Evolutionary conservation across 2,113 vertebrate genomes (phyloP).

Genomic region (Coturnix japonica): DNA sequence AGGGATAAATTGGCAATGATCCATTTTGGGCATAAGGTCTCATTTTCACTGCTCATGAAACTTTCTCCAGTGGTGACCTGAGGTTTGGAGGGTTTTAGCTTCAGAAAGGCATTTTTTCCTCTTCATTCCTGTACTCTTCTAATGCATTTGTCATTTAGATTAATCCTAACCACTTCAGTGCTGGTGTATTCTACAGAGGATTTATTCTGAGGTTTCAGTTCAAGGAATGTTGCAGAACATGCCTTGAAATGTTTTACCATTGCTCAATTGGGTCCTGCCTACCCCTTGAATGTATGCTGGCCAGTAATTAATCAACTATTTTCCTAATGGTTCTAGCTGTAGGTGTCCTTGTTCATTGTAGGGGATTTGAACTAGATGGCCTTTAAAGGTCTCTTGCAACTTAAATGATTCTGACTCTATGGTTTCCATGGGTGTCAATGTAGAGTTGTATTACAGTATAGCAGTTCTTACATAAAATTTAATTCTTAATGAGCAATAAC

Average conservation of each 20-base stretch:
- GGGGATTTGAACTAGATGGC: too few relatives aligned
- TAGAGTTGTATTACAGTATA: background rate
- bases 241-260: background rate
- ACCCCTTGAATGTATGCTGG: background rate
- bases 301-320: background rate
- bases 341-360: too few relatives aligned
- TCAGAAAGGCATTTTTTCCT: background rate
- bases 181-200: fast-evolving
- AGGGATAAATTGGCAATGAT: background rate
- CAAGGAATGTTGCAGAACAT: background rate
- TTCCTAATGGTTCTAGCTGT: background rate
- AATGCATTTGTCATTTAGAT: background rate
- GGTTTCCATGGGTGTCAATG: background rate
- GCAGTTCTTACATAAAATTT: background rate
- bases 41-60: background rate
- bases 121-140: background rate
- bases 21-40: background rate
- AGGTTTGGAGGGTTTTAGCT: background rate
- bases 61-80: background rate
- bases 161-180: background rate
- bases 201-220: background rate
- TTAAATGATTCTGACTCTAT: too few relatives aligned
- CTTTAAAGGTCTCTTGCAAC: too few relatives aligned
- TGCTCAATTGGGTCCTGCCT: background rate
- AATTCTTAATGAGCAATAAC: background rate